phyloP scores from a whole-genome alignment of 2,888 invertebrate species.

The Acanthopleura granulata region DNA sequence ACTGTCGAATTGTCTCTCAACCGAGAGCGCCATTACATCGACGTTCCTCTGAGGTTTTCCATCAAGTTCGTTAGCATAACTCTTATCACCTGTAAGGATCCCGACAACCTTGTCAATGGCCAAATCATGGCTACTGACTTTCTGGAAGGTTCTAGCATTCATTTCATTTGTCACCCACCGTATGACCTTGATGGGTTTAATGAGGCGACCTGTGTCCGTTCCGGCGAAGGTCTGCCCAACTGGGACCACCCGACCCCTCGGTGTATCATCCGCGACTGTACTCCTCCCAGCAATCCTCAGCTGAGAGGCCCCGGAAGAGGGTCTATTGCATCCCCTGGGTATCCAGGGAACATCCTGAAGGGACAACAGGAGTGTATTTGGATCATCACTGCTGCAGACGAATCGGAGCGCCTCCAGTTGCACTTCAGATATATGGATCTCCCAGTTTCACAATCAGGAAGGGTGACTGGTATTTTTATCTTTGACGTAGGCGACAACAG shows the following conservation, averaged over 20 bases:
- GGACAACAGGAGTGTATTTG: slow-evolving; percentile 2
- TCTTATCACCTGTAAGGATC: background rate
- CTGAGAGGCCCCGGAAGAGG: background rate
- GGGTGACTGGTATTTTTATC: background rate
- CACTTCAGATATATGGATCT: slow-evolving; percentile 4
- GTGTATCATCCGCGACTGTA: background rate
- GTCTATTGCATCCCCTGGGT: slow-evolving; percentile 4
- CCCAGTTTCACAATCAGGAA: background rate
- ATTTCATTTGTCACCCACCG: slow-evolving; percentile 1
- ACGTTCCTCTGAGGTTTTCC: background rate
- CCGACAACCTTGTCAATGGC: background rate
- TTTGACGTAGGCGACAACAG: background rate
- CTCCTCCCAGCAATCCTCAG: background rate
- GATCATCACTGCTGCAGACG: background rate
- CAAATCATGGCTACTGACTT: background rate
- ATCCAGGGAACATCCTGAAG: background rate
- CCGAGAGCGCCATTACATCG: background rate
- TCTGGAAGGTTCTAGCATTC: background rate
- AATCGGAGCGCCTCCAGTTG: background rate
- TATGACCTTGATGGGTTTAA: background rate
- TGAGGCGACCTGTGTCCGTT: background rate
- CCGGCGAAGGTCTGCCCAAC: background rate
- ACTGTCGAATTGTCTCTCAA: background rate
- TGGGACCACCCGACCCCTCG: background rate
- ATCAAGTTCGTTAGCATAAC: background rate